Base-by-base conservation (phyloP, 2,797 vertebrate genomes). In the Antennarius maculatus region DNA sequence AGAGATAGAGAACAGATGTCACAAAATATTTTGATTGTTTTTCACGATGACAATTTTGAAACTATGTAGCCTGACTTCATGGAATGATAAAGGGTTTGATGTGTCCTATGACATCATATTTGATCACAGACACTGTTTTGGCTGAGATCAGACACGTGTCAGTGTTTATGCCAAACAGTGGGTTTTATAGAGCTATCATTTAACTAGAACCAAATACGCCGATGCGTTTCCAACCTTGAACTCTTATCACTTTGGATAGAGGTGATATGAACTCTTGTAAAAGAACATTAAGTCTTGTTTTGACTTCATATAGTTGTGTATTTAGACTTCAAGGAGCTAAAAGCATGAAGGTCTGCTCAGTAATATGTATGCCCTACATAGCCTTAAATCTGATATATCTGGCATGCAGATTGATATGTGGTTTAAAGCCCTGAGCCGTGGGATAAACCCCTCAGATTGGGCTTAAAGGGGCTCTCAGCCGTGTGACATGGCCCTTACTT, bases 381-480 rank as follows among this genome's bases (percentile, higher is more conserved):
- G 45, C 45, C 43, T 69, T 64, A 74, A 84, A 76, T 82, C 74
- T 70, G 72, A 79, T 68, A 79, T 68, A 72, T 81, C 81, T 79
- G 69, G 70, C 61, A 69, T 61, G 18, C 42, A 61, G 67, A 60
- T 68, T 72, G 58, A 80, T 76, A 58, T 53, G 29, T 67, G 76
- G 69, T 77, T 77, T 82, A 78, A 78, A 82, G 18, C 54, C 28
- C 70, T 77, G 79, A 82, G 78, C 84, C 69, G 63, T 64, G 66
- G 54, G 82, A 85, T 87, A 84, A 87, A 87, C 60, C 73, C 66
- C 51, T 61, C 59, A 74, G 52, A 76, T 68, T 64, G 62, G 62
- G 83, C 11, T 88, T 77, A 74, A 63, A 80, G 68, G 66, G 76
- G 70, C 62, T 76, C 79, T 68, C 66, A 69, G 69, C 46, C 11